Evolutionary conservation across 1,140 invertebrate species (phyloP), one percentile per base, ranked within the genome.

Genomic region (Aplysia californica): DNA sequence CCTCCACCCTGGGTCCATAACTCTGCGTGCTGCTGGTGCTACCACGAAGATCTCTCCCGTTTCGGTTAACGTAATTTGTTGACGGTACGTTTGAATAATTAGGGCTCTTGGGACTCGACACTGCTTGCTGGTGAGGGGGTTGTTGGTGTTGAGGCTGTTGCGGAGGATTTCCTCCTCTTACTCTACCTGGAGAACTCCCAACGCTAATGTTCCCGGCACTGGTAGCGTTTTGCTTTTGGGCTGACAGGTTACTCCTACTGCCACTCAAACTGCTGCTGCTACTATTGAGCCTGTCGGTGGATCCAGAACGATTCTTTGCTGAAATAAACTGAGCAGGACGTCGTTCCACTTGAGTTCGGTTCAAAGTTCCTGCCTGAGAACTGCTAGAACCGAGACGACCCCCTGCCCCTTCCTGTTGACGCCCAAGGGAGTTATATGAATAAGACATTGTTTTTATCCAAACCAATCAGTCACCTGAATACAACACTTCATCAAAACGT

Each of bases 271-370:
- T 75, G 39, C 61, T 75, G 29, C 72, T 66, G 35, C 59, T n/a
- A 55, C 72, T 75, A n/a, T 75, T 75, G 23, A 75, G 61, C 55
- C 72, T 75, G 20, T 75, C 72, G 21, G 64, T 58, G 20, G 72
- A 75, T 55, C 59, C 72, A 4, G 66, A 15, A 29, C 72, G 72
- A 35, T 31, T 44, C 21, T 61, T 41, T 1, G 72, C 72, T 18
- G 72, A 66, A 26, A 44, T 41, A 55, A 75, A 75, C 72, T 65
- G 59, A 23, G 72, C 61, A 31, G 38, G 38, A 10, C 72, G 36
- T 3, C 72, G 36, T 20, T 66, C 72, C 1, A 75, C 72, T 55
- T 75, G 59, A 21, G 72, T 75, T 18, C 72, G n/a, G 29, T 26
- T 64, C 3, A 75, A 39, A 3, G 72, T 75, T 15, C 71, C 71